A percentile compares a stretch with the other conserved stretches of the same genome.
These are phyloP conservation scores for Clytia hemisphaerica DNA, from an alignment of 30 jellyfish, hydroid and myxozoan species.

Conservation along the genomic window DNA sequence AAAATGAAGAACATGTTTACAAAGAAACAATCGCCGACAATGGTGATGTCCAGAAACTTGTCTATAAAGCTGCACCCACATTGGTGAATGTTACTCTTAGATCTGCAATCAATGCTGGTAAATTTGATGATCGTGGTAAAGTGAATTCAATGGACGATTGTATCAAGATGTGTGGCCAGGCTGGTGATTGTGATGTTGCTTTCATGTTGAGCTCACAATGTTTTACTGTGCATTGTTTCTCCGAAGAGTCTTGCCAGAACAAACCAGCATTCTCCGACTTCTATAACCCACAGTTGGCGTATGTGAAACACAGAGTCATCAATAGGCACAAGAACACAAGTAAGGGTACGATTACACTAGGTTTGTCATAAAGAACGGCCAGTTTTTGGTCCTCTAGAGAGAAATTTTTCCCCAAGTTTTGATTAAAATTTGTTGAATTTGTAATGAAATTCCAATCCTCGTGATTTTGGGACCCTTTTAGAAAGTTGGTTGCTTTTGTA, in stretches of 20 bases:
- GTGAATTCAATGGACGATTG: slow-evolving; percentile 77
- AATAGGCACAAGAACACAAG: slow-evolving; percentile 49
- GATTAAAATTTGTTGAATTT: too few relatives aligned
- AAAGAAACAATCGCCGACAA: slow-evolving; percentile 70
- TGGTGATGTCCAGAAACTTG: slow-evolving; percentile 43
- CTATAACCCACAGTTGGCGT: slow-evolving; percentile 73
- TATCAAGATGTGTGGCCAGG: slow-evolving; percentile 69
- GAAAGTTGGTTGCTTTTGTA: too few relatives aligned
- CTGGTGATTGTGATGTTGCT: slow-evolving; percentile 74
- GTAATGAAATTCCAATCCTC: too few relatives aligned
- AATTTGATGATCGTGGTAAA: slow-evolving; percentile 76
- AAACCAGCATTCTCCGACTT: slow-evolving; percentile 83
- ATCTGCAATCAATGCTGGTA: slow-evolving; percentile 83
- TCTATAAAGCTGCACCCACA: slow-evolving; percentile 43
- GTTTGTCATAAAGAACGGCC: too few relatives aligned
- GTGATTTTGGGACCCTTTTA: too few relatives aligned
- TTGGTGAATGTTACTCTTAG: slow-evolving; percentile 57
- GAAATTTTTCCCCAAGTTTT: too few relatives aligned
- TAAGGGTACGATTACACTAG: too few relatives aligned
- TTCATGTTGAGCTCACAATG: slow-evolving; percentile 93
- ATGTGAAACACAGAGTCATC: slow-evolving; percentile 64
- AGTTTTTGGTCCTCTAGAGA: too few relatives aligned
- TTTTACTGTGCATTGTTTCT: slow-evolving; percentile 68
- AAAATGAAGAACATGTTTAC: slow-evolving; percentile 76
- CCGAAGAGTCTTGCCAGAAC: slow-evolving; percentile 56